phyloP scores from a whole-genome alignment of 2,888 invertebrate genomes.

The Mechanitis mazaeus region DNA sequence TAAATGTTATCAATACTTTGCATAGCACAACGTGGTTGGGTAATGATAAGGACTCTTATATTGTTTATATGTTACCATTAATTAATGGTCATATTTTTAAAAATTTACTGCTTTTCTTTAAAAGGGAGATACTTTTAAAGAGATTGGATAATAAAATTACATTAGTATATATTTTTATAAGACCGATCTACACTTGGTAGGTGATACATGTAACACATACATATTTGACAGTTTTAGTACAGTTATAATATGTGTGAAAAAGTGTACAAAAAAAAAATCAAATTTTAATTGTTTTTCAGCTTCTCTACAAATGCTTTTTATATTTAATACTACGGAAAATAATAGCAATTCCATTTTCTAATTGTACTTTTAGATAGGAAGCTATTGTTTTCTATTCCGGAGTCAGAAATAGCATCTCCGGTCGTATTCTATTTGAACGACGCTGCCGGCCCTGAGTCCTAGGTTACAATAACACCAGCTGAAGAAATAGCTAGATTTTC shows the following conservation, averaged over 20 bases:
- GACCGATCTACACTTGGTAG: too few relatives aligned
- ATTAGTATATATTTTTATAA: not conserved
- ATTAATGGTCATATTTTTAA: too few relatives aligned
- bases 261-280: too few relatives aligned
- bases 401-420: slow-evolving; percentile 20
- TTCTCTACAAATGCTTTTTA: too few relatives aligned
- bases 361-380: not conserved
- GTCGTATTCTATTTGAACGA: slow-evolving; percentile 20
- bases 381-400: slow-evolving; percentile 5
- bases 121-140: too few relatives aligned
- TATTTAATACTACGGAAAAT: not conserved
- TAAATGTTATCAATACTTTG: too few relatives aligned
- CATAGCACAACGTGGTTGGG: not conserved
- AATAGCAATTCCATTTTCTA: not conserved
- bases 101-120: too few relatives aligned
- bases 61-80: not conserved
- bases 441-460: slow-evolving; percentile 21
- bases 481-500: slow-evolving; percentile 26
- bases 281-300: too few relatives aligned
- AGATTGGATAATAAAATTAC: not conserved
- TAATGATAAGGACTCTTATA: not conserved
- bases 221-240: too few relatives aligned
- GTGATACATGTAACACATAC: too few relatives aligned
- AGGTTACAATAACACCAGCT: slow-evolving; percentile 28
- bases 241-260: too few relatives aligned